A percentile compares a stretch with the other conserved stretches of the same genome.
phyloP scores from a whole-genome alignment of 2,888 invertebrate species.

The Drosophila putrida region DNA sequence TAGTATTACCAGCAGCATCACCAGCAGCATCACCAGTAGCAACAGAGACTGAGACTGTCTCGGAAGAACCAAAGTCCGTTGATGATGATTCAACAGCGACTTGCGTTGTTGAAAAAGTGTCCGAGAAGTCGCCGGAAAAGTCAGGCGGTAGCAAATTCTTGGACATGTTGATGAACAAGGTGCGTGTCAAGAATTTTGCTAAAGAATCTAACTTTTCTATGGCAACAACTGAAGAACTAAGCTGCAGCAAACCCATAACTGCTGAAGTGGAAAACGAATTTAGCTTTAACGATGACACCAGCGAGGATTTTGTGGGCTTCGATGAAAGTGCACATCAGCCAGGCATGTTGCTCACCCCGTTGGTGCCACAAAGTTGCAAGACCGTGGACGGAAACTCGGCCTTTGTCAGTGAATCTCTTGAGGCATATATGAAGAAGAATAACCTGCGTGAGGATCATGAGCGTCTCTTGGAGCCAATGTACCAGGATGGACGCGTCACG shows the following conservation, averaged over 20 bases:
- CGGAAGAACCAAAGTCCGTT: background rate
- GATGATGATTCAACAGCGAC: background rate
- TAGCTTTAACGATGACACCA: constrained; percentile 50
- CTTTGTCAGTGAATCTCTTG: constrained; percentile 86
- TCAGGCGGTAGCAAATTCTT: constrained; percentile 74
- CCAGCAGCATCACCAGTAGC: background rate
- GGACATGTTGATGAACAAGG: constrained; percentile 83
- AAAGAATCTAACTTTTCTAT: constrained; percentile 40
- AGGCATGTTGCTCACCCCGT: constrained; percentile 84
- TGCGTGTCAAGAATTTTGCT: constrained; percentile 67
- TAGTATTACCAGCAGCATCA: no score
- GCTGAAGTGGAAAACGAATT: background rate
- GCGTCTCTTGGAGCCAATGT: constrained; percentile 53
- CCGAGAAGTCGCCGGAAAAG: constrained; percentile 25
- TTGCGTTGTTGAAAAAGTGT: background rate
- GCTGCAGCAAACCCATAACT: background rate
- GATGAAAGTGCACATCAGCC: constrained; percentile 80
- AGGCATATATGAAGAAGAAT: constrained; percentile 86
- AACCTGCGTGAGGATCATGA: constrained; percentile 51
- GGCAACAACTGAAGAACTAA: background rate
- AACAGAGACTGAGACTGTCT: background rate
- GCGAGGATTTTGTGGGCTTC: constrained; percentile 83
- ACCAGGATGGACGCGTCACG: constrained; percentile 82
- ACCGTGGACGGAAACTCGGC: constrained; percentile 81
- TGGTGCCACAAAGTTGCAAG: constrained; percentile 73